These are phyloP conservation scores for Drosophila equinoxialis DNA, from an alignment of 1,140 invertebrate species.

Conservation along the genomic window DNA sequence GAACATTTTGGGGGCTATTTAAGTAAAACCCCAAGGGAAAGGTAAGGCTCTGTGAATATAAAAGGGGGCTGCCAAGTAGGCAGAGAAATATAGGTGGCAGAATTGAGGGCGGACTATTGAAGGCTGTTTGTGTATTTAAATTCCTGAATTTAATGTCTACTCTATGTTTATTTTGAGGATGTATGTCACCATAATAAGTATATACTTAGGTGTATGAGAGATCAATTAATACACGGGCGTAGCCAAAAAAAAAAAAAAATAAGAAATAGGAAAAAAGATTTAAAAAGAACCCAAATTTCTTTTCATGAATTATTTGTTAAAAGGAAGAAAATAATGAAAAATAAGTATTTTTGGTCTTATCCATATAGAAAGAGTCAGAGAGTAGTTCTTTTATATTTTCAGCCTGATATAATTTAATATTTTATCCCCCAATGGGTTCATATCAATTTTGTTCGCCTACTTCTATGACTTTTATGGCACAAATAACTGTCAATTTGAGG, in stretches of 20 bases:
- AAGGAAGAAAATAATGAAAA: too few relatives aligned
- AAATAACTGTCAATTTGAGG: conserved; percentile 25
- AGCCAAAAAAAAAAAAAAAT: too few relatives aligned
- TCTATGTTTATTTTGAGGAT: conserved; percentile 6
- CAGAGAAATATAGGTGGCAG: not conserved
- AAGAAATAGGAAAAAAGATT: too few relatives aligned
- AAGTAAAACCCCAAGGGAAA: conserved; percentile 33
- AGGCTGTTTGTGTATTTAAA: not conserved
- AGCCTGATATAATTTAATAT: too few relatives aligned
- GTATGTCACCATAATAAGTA: not conserved
- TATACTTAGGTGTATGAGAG: not conserved
- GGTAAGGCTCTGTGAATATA: not conserved
- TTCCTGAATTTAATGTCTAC: not conserved
- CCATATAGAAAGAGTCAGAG: too few relatives aligned
- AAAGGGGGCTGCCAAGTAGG: conserved; percentile 24
- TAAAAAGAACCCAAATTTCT: too few relatives aligned
- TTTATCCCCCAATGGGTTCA: not conserved
- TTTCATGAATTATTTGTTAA: too few relatives aligned
- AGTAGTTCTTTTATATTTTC: too few relatives aligned
- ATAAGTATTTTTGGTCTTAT: too few relatives aligned
- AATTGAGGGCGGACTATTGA: conserved; percentile 1
- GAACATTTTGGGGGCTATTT: conserved; percentile 51
- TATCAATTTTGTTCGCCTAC: too few relatives aligned
- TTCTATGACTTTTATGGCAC: conserved; percentile 15
- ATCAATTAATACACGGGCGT: conserved; percentile 9